Evolutionary conservation across 2,888 invertebrate genomes (phyloP), one percentile per base, ranked within the genome.

Genomic region (Sclerodermus sp.): DNA sequence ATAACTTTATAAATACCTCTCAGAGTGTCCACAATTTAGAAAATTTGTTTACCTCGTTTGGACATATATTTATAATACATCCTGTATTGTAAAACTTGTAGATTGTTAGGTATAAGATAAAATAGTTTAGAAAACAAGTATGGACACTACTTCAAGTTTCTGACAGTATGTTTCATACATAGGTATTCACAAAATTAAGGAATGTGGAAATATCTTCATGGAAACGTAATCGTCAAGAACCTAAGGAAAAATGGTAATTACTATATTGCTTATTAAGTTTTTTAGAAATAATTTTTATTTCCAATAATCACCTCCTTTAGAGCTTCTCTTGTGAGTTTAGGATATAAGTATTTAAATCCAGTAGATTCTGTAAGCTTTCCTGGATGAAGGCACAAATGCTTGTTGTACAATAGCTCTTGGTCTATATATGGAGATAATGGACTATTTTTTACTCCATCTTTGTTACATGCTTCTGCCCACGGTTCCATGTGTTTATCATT

Each of bases 401-500:
- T 88, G 76, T 92, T 89, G 67, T 89, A 85, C 56, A 96, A 82
- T 63, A 90, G 82, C 73, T 95, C 93, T 60, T 87, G 85, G 64
- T 90, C 89, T 72, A 95, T 88, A 71, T 90, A 91, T 0, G 96
- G 95, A 53, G 92, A 91, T 1, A 96, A 82, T 1, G 95, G 95
- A 15, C 94, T 91, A 80, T 93, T 94, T 57, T 82, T 80, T 23
- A 95, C 85, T 39, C 83, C 82, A 76, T 91, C 87, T 56, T 81
- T 80, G 57, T 87, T 83, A 74, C 95, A 95, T 23, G 91, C 85
- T 71, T 90, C 89, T 0, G 93, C 93, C 96, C 96, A 96, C 14
- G 94, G 93, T 0, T 85, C 86, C 80, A 95, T 84, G 77, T 96
- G 96, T 74, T 94, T 94, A 79, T 96, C 95, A 77, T 96, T 96